These are phyloP conservation scores for Leptodactylus fallax DNA, from an alignment of 2,797 vertebrate genomes.

Conservation along the genomic window DNA sequence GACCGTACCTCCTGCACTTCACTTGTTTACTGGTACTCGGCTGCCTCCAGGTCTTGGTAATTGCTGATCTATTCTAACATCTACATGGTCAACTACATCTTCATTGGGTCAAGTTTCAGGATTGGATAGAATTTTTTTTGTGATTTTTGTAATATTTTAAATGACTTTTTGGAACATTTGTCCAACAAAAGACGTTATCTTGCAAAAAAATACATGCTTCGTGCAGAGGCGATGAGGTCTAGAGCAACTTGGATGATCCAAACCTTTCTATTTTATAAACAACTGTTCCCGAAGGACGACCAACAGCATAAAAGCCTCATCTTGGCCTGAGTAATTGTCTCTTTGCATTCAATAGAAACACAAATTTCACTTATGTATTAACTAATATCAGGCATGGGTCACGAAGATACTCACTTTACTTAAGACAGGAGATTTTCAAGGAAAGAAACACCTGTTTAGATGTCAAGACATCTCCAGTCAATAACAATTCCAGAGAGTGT, in stretches of 20 bases:
- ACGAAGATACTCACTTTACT: background rate
- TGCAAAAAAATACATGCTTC: background rate
- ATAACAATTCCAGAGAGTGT: constrained; percentile 39
- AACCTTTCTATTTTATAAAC: background rate
- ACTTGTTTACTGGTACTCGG: background rate
- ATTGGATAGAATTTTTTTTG: background rate
- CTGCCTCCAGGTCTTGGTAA: background rate
- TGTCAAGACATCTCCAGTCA: background rate
- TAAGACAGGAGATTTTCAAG: constrained; percentile 14
- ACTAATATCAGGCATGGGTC: constrained; percentile 26
- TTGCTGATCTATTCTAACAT: background rate
- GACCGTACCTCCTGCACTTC: background rate
- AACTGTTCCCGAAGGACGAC: background rate
- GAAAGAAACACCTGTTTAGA: constrained; percentile 55
- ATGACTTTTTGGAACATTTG: background rate
- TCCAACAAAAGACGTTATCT: background rate
- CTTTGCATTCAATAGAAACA: constrained; percentile 40
- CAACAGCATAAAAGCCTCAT: background rate
- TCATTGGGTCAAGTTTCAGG: background rate
- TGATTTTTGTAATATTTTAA: background rate
- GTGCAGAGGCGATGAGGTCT: background rate
- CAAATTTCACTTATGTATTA: constrained; percentile 9
- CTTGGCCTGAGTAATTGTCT: constrained; percentile 21
- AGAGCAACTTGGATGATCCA: background rate
- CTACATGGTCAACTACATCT: background rate